Percentiles rank a stretch among this genome's conserved stretches.
Evolutionary conservation across 2,888 invertebrate species (phyloP).

Genomic region (Auanema sp.): DNA sequence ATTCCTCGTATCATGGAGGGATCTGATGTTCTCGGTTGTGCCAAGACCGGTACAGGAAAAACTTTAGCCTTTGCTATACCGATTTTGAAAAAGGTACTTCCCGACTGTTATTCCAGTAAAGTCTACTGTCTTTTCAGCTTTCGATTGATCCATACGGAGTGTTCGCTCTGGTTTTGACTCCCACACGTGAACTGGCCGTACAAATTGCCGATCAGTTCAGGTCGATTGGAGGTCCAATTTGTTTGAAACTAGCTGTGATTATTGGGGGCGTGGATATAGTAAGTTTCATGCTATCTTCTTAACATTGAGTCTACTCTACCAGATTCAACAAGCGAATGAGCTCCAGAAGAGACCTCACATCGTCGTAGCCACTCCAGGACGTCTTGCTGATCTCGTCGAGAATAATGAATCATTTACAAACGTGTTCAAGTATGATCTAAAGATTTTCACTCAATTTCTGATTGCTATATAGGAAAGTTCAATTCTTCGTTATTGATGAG

Average conservation of each 20-base stretch:
- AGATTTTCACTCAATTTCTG: background rate
- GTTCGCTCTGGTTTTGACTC: constrained; percentile 89
- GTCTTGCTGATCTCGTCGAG: constrained; percentile 87
- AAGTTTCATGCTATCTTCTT: constrained; percentile 67
- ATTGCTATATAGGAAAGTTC: constrained; percentile 75
- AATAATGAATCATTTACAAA: constrained; percentile 69
- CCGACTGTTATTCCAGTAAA: too few species aligned
- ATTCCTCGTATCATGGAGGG: constrained; percentile 65
- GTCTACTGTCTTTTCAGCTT: constrained; percentile 66
- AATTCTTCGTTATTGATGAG: constrained; percentile 91
- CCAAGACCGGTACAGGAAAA: constrained; percentile 97
- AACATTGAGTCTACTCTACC: background rate
- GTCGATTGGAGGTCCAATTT: constrained; percentile 84
- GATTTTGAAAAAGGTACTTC: constrained; percentile 57
- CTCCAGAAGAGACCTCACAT: constrained; percentile 85
- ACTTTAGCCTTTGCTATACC: constrained; percentile 86
- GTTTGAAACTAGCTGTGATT: constrained; percentile 80
- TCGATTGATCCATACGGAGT: constrained; percentile 94
- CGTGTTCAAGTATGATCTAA: constrained; percentile 69
- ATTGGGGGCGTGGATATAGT: constrained; percentile 73
- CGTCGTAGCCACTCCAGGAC: constrained; percentile 92
- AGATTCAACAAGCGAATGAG: constrained; percentile 81
- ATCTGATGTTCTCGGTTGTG: constrained; percentile 88
- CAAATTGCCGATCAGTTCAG: constrained; percentile 83
- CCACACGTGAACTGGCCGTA: constrained; percentile 72